Conservation (phyloP, 2,113 vertebrate species). For the Pterocles orientalis region DNA sequence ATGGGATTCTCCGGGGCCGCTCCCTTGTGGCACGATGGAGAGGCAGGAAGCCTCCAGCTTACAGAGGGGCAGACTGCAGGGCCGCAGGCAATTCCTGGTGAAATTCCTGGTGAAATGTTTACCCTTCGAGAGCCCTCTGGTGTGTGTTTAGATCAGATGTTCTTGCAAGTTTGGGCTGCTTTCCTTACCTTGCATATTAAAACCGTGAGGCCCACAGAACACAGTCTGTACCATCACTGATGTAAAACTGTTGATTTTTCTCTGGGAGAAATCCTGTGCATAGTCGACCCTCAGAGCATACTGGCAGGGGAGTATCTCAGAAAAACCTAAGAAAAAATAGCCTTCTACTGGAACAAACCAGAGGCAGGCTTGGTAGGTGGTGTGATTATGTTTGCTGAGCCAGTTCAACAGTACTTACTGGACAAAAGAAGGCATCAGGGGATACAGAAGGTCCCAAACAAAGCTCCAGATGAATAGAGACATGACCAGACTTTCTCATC, state of each 20-base stretch:
- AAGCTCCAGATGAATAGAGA: neutral
- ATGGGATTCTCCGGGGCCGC: rapidly evolving
- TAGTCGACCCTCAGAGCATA: neutral
- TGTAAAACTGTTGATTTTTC: neutral
- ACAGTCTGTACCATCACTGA: neutral
- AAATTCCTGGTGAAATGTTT: neutral
- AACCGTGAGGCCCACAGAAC: neutral
- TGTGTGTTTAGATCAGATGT: neutral
- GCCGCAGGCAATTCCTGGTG: neutral
- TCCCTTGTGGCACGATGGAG: neutral
- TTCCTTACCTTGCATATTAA: neutral
- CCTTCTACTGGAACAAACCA: neutral
- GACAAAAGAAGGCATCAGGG: slow-evolving; percentile 39
- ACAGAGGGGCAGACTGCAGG: neutral
- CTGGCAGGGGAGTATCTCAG: neutral
- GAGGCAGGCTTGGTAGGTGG: slow-evolving; percentile 4
- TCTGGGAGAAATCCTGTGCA: neutral
- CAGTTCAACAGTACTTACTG: neutral
- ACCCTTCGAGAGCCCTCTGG: rapidly evolving
- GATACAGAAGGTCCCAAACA: slow-evolving; percentile 6
- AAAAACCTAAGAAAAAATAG: neutral
- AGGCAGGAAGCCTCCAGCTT: neutral
- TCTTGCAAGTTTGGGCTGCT: neutral
- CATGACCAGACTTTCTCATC: neutral
- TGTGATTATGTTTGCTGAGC: slow-evolving; percentile 27